Conservation (phyloP, 2,113 vertebrate species). For the Chionis minor region DNA sequence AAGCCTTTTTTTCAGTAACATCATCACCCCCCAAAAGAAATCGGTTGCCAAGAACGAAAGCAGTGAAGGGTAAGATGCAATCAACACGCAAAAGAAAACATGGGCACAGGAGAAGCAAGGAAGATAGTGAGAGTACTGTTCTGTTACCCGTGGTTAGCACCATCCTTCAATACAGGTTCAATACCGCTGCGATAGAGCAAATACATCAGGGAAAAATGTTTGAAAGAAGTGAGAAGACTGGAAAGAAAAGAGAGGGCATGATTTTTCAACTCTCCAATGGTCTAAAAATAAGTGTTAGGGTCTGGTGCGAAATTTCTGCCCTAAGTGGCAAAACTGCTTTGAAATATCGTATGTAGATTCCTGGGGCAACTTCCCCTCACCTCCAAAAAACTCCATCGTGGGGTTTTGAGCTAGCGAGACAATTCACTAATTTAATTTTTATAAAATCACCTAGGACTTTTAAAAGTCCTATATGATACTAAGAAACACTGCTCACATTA, state of each 20-base stretch:
- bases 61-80: background rate
- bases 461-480: background rate
- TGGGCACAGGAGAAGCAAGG: background rate
- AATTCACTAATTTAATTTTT: background rate
- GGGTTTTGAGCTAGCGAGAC: background rate
- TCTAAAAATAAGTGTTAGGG: background rate
- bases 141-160: background rate
- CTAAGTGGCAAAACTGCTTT: background rate
- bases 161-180: background rate
- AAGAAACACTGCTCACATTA: background rate
- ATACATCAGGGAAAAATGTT: background rate
- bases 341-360: background rate
- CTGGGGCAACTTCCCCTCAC: background rate
- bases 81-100: background rate
- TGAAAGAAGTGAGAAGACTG: background rate
- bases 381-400: background rate
- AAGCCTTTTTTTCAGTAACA: background rate
- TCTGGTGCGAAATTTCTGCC: background rate
- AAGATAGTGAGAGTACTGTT: background rate
- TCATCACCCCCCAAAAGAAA: background rate
- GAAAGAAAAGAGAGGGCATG: background rate
- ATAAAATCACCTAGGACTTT: background rate
- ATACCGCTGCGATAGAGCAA: accelerated
- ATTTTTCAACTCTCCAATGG: background rate
- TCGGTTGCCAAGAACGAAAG: background rate